These are phyloP conservation scores for Macrosoma leucophasiata DNA, from an alignment of 2,888 invertebrate species.

Conservation along the genomic window DNA sequence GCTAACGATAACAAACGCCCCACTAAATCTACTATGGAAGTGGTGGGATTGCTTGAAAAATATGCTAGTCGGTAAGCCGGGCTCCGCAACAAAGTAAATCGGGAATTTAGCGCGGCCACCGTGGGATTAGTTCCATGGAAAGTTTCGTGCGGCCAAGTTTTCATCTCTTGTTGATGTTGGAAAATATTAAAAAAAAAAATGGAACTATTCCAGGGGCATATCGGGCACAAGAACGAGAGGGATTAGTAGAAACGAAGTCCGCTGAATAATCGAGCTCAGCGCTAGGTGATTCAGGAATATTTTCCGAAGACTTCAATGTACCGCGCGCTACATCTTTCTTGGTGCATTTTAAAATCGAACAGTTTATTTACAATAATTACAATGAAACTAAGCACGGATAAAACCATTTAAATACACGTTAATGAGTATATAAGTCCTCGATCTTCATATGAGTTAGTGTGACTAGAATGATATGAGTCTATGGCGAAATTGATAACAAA, in stretches of 20 bases:
- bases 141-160: slow-evolving; percentile 55
- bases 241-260: slow-evolving; percentile 37
- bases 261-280: slow-evolving; percentile 44
- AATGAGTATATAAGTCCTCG: too few relatives aligned
- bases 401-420: too few relatives aligned
- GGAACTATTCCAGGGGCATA: slow-evolving; percentile 38
- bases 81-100: slow-evolving; percentile 63
- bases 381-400: too few relatives aligned
- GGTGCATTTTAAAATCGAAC: slow-evolving; percentile 4
- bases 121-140: slow-evolving; percentile 64
- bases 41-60: slow-evolving; percentile 58
- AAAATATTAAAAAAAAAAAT: slow-evolving; percentile 47
- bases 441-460: too few relatives aligned
- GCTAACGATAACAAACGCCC: slow-evolving; percentile 53
- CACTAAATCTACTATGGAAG: slow-evolving; percentile 54
- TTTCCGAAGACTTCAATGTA: slow-evolving; percentile 35
- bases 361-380: too few relatives aligned
- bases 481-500: too few relatives aligned
- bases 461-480: too few relatives aligned
- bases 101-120: slow-evolving; percentile 61
- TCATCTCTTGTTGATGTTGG: slow-evolving; percentile 63
- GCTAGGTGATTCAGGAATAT: slow-evolving; percentile 42
- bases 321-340: slow-evolving; percentile 4
- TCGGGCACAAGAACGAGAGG: slow-evolving; percentile 32
- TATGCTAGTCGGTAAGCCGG: slow-evolving; percentile 57